Conservation (phyloP, 2,888 invertebrate species). For the Hylaea fasciaria region DNA sequence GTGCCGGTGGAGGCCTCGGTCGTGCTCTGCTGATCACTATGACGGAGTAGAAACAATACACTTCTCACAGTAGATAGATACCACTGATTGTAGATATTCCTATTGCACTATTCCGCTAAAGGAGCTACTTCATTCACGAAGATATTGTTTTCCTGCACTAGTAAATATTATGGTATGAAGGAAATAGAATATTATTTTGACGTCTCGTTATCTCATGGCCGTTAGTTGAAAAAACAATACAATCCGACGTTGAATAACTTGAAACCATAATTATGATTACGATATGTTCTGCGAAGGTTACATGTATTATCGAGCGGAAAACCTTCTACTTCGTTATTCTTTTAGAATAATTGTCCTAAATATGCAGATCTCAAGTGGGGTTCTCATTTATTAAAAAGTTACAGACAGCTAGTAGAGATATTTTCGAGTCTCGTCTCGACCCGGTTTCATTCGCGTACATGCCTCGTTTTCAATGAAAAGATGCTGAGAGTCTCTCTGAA, state of each 20-base stretch:
- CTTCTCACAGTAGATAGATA: constrained; percentile 60
- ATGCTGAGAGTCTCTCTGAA: constrained; percentile 41
- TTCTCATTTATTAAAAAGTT: background rate
- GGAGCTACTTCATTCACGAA: constrained; percentile 36
- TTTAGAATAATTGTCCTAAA: background rate
- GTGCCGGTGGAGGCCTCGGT: constrained; percentile 58
- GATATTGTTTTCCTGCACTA: constrained; percentile 45
- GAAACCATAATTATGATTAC: constrained; percentile 20
- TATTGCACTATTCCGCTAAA: constrained; percentile 58
- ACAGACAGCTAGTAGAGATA: constrained; percentile 20
- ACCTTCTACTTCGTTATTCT: background rate
- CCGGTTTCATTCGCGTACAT: constrained; percentile 67
- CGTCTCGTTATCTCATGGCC: constrained; percentile 46
- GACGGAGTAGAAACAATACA: constrained; percentile 70
- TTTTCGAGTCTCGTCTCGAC: constrained; percentile 66
- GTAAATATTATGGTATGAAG: constrained; percentile 24
- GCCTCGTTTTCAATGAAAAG: constrained; percentile 32
- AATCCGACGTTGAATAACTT: constrained; percentile 23
- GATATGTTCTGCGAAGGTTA: background rate
- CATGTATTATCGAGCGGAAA: background rate
- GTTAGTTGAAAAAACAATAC: constrained; percentile 40
- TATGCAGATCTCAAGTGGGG: background rate
- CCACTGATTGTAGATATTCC: constrained; percentile 32
- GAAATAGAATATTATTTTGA: constrained; percentile 24
- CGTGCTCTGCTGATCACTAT: constrained; percentile 66